Conservation (phyloP, 2,888 invertebrate genomes). For the Petrolisthes cinctipes region DNA sequence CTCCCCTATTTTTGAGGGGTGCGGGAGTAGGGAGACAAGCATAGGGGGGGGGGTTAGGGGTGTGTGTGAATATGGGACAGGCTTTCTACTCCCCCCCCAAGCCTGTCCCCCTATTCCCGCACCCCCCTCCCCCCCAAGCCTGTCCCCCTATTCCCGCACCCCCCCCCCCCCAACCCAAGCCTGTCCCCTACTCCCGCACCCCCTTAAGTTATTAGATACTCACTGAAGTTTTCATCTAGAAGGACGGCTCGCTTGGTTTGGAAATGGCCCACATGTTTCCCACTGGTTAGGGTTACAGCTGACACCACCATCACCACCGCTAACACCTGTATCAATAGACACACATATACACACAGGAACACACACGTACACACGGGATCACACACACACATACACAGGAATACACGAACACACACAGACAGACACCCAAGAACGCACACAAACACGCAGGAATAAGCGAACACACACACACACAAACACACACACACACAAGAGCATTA, state of each 20-base stretch:
- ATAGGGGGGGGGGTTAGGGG: too few relatives aligned
- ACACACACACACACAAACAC: too few relatives aligned
- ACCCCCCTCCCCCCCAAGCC: too few relatives aligned
- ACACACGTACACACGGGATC: neutral
- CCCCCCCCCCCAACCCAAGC: too few relatives aligned
- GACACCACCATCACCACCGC: neutral
- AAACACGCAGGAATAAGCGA: too few relatives aligned
- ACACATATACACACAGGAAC: neutral
- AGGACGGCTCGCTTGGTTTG: slow-evolving; percentile 46
- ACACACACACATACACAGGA: neutral
- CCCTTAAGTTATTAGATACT: neutral
- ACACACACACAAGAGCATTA: too few relatives aligned
- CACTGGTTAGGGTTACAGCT: neutral
- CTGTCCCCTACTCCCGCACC: neutral
- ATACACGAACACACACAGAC: neutral
- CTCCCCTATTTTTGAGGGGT: too few relatives aligned
- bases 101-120: too few relatives aligned
- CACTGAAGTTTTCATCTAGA: slow-evolving; percentile 48
- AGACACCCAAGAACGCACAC: too few relatives aligned
- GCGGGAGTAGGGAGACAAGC: neutral
- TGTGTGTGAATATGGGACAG: too few relatives aligned
- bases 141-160: too few relatives aligned
- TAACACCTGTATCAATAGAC: neutral
- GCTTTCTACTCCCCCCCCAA: too few relatives aligned
- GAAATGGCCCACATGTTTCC: slow-evolving; percentile 20